Conservation (phyloP, 2,113 vertebrate species). For the Fulmarus glacialis region DNA sequence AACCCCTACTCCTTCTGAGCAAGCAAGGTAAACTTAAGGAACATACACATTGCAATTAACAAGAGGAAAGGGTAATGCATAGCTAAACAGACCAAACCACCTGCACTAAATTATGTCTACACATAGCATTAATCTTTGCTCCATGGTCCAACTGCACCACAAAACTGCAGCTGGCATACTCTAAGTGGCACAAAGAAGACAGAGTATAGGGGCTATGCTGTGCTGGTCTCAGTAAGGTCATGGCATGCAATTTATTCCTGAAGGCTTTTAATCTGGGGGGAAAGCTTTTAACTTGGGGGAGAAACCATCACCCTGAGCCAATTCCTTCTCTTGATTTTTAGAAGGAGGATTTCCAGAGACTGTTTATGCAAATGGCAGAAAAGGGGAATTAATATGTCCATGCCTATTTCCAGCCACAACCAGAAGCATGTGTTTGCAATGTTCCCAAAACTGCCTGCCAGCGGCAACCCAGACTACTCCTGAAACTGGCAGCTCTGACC, state of each 20-base stretch:
- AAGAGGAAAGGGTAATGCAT: background rate
- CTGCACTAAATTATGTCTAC: background rate
- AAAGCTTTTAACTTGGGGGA: background rate
- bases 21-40: background rate
- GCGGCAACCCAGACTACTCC: background rate
- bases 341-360: background rate
- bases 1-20: background rate
- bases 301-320: background rate
- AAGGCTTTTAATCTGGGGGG: background rate
- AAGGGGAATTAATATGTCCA: background rate
- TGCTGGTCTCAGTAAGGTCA: background rate
- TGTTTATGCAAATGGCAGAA: background rate
- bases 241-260: background rate
- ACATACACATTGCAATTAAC: background rate
- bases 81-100: background rate
- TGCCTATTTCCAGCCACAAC: background rate
- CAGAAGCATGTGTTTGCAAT: background rate
- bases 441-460: background rate
- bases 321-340: background rate
- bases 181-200: accelerated
- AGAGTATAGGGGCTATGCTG: background rate
- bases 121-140: background rate
- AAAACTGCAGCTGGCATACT: background rate
- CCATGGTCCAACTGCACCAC: no score
- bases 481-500: background rate